Conservation (phyloP, 23 tunicate species). For the Trididemnum nubilum region DNA sequence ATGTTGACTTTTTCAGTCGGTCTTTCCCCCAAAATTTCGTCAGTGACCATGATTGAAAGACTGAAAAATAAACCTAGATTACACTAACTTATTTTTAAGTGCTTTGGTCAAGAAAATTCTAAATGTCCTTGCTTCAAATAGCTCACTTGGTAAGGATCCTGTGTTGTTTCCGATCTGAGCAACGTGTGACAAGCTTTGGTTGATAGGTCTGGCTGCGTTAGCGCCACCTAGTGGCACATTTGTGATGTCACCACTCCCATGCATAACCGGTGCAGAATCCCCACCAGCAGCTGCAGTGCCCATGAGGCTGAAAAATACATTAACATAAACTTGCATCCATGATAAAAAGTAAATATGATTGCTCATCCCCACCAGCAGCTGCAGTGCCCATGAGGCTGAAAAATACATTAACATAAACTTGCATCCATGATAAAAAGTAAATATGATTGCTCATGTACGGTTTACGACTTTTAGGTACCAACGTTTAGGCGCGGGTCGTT, state of each 20-base stretch:
- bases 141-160: constrained; percentile 86
- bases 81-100: too few species aligned
- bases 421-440: not conserved
- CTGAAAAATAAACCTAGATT: too few species aligned
- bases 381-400: constrained; percentile 5
- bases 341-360: not conserved
- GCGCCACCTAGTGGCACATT: constrained; percentile 21
- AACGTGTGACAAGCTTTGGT: constrained; percentile 53
- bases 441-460: too few species aligned
- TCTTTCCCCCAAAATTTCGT: too few species aligned
- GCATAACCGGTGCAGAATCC: constrained; percentile 7
- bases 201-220: not conserved
- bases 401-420: not conserved
- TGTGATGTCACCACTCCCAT: constrained; percentile 23
- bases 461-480: too few species aligned
- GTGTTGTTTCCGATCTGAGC: constrained; percentile 85
- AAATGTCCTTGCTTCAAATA: too few species aligned
- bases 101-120: too few species aligned
- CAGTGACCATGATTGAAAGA: too few species aligned
- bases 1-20: too few species aligned
- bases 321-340: not conserved
- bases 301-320: constrained; percentile 7
- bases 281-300: constrained; percentile 18
- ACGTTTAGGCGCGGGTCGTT: too few species aligned
- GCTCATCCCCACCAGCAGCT: constrained; percentile 24